Base-by-base conservation (phyloP, 2,113 vertebrate genomes). In the Cavia aperea region DNA sequence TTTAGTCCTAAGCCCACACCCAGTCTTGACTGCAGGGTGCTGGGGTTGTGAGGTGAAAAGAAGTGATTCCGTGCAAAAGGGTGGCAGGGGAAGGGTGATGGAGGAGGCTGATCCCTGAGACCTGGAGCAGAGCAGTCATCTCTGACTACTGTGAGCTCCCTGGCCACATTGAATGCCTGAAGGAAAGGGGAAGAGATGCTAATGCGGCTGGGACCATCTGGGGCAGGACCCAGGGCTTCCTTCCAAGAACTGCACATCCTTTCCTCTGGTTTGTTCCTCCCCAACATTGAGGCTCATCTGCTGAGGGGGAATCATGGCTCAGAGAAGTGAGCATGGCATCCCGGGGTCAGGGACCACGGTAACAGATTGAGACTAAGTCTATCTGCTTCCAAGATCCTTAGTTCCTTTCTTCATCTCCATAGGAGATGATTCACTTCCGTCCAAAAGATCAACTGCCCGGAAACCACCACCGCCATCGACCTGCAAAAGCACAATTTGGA, bases 131-230 rank as follows among this genome's bases (percentile, higher is more conserved):
- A 60, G 58, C 0, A 0, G 5, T 29, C n/a, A 31, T 26, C 24
- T 73, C 26, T 54, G 36, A 2, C 51, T 7, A 1, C 0, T 0
- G 2, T 26, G 10, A 16, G 62, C 6, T 4, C 13, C 82, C 24
- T 3, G 12, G 2, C 12, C 54, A 51, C 26, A 1, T 7, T 0
- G 5, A 3, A 31, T 1, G 19, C 49, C 12, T 33, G 43, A 66
- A 63, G 39, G 46, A 36, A 29, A 26, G n/a, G 1, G 16, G 19
- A 1, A 24, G 56, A 81, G 24, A 56, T 26, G 14, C 43, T 39
- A 77, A 46, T 15, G 2, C 4, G 3, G 14, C 8, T 11, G 19
- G 60, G 54, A 14, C 39, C 7, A 23, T 54, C 79, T 9, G 21
- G 10, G 15, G 23, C 7, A 2, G 31, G 49, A 24, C 23, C 31